Percentiles rank a stretch among this genome's conserved stretches.
Evolutionary conservation across 2,888 invertebrate species (phyloP).

Genomic region (Orgyia antiqua): DNA sequence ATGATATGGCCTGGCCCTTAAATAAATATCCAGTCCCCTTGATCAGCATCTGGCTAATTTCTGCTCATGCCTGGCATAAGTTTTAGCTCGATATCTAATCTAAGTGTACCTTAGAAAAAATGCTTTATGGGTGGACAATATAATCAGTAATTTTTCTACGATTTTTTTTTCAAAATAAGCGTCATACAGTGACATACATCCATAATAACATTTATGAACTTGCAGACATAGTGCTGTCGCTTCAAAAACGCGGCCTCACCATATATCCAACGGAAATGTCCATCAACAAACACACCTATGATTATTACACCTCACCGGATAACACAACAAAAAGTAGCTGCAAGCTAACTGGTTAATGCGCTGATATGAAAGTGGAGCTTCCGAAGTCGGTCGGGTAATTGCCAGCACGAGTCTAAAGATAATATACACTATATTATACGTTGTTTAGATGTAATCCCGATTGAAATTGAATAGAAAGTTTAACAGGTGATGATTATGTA

Average conservation of each 20-base stretch:
- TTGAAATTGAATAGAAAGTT: conserved; percentile 6
- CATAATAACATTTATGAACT: background rate
- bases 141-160: too few relatives aligned
- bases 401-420: conserved; percentile 32
- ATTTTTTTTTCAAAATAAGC: too few relatives aligned
- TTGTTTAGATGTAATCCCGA: conserved; percentile 1
- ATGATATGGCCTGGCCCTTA: too few relatives aligned
- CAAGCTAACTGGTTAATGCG: conserved; percentile 33
- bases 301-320: conserved; percentile 57
- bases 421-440: conserved; percentile 23
- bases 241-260: conserved; percentile 20
- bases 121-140: too few relatives aligned
- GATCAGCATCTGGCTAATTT: too few relatives aligned
- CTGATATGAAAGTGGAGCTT: conserved; percentile 30
- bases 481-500: background rate
- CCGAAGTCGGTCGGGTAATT: conserved; percentile 38
- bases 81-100: too few relatives aligned
- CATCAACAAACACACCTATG: conserved; percentile 37
- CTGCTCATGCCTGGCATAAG: too few relatives aligned
- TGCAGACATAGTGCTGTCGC: conserved; percentile 8
- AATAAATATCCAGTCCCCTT: too few relatives aligned
- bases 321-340: conserved; percentile 49
- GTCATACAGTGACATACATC: background rate
- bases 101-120: too few relatives aligned
- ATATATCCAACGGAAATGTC: conserved; percentile 48